phyloP scores from a whole-genome alignment of 1,140 invertebrate genomes.

The Drosophila mojavensis region DNA sequence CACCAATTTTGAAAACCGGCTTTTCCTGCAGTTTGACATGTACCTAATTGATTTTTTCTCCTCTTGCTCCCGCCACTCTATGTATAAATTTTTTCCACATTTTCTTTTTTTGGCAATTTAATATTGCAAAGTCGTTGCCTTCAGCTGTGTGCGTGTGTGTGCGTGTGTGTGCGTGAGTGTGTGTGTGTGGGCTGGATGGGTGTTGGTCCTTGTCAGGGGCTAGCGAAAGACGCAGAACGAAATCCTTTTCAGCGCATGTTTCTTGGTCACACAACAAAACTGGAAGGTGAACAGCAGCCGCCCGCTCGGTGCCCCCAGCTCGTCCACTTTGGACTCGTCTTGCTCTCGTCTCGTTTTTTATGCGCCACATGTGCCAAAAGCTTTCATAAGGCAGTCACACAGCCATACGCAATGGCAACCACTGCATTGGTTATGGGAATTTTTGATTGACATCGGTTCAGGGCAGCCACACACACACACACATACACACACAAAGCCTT shows the following conservation, averaged over 20 bases:
- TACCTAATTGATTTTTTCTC: slow-evolving; percentile 80
- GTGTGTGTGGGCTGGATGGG: slow-evolving; percentile 4
- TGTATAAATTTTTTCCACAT: neutral
- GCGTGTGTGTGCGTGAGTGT: neutral
- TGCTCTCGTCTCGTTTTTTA: slow-evolving; percentile 76
- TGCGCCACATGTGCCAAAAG: slow-evolving; percentile 80
- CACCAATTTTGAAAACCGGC: slow-evolving; percentile 79
- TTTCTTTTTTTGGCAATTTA: slow-evolving; percentile 73
- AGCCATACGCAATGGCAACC: slow-evolving; percentile 26
- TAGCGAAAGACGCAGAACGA: slow-evolving; percentile 61
- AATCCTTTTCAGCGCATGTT: slow-evolving; percentile 79
- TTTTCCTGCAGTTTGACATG: slow-evolving; percentile 80
- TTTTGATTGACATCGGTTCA: slow-evolving; percentile 82
- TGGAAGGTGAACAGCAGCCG: slow-evolving; percentile 37
- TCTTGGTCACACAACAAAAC: slow-evolving; percentile 69
- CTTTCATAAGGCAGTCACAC: slow-evolving; percentile 70
- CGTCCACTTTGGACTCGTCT: slow-evolving; percentile 37
- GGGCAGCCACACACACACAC: slow-evolving; percentile 22
- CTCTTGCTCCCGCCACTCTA: neutral
- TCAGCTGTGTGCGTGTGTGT: slow-evolving; percentile 13
- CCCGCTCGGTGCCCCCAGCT: slow-evolving; percentile 23
- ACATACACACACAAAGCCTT: neutral
- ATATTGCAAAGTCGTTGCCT: slow-evolving; percentile 69
- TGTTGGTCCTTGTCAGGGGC: slow-evolving; percentile 39
- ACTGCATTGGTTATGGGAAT: slow-evolving; percentile 81